These are phyloP conservation scores for Gopherus flavomarginatus DNA, from an alignment of 2,113 vertebrate genomes.

Conservation along the genomic window DNA sequence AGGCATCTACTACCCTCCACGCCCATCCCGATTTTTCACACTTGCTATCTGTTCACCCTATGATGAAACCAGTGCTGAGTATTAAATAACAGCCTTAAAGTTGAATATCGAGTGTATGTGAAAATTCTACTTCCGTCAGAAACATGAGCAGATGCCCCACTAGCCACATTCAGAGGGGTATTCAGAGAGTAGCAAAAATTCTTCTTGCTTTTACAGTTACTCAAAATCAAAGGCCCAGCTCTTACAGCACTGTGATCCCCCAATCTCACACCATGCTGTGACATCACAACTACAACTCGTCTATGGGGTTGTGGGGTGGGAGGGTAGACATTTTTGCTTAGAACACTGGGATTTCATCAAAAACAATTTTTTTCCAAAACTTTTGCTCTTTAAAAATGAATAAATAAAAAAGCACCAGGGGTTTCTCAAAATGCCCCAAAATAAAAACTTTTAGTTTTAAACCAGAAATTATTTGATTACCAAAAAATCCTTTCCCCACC, in stretches of 20 bases:
- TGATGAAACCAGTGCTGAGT: slow-evolving; percentile 66
- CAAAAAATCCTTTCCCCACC: neutral
- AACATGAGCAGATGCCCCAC: slow-evolving; percentile 57
- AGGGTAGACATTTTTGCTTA: neutral
- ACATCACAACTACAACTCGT: neutral
- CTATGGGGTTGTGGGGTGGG: neutral
- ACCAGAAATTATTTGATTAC: neutral
- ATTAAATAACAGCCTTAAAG: slow-evolving; percentile 63
- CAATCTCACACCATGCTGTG: neutral
- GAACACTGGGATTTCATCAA: neutral
- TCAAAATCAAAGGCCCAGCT: neutral
- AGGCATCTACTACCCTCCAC: no score
- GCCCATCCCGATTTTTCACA: no score
- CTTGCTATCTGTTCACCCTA: neutral
- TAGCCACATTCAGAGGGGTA: neutral
- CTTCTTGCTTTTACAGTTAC: neutral
- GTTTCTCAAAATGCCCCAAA: neutral
- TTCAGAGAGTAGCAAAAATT: neutral
- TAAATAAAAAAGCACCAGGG: neutral
- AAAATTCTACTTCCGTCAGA: slow-evolving; percentile 57
- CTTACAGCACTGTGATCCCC: neutral
- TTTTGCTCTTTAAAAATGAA: neutral
- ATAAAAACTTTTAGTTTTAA: neutral
- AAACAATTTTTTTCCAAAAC: neutral
- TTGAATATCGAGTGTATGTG: slow-evolving; percentile 51